Conservation (phyloP, 2,797 vertebrate genomes). For the Poeciliopsis paucimaculata region DNA sequence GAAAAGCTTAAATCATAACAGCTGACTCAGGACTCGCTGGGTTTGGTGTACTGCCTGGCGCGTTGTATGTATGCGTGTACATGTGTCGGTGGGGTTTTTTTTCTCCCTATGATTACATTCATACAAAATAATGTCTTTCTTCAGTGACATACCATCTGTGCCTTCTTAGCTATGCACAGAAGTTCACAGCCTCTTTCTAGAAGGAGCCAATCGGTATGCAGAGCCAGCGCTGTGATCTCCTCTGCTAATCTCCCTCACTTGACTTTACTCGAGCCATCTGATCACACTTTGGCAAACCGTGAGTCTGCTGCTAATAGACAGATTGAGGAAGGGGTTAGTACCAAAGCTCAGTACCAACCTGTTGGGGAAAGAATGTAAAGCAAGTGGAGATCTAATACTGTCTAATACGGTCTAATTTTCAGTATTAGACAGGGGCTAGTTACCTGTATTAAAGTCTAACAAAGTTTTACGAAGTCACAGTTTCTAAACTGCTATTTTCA, state of each 20-base stretch:
- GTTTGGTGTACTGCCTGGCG: slow-evolving; percentile 12
- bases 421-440: background rate
- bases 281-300: slow-evolving; percentile 72
- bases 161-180: slow-evolving; percentile 16
- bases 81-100: background rate
- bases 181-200: slow-evolving; percentile 18
- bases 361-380: slow-evolving; percentile 34
- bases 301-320: slow-evolving; percentile 62
- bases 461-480: background rate
- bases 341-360: slow-evolving; percentile 26
- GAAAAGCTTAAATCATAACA: slow-evolving; percentile 39
- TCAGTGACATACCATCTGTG: slow-evolving; percentile 44
- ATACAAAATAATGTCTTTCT: slow-evolving; percentile 20
- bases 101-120: slow-evolving; percentile 18
- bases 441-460: background rate
- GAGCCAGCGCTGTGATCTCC: slow-evolving; percentile 39
- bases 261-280: slow-evolving; percentile 73
- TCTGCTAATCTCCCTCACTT: slow-evolving; percentile 70
- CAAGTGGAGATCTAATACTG: slow-evolving; percentile 1
- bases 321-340: slow-evolving; percentile 60
- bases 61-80: background rate
- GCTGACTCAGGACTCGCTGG: slow-evolving; percentile 51
- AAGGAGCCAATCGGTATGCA: slow-evolving; percentile 57
- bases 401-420: slow-evolving; percentile 4
- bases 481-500: background rate